phyloP scores from a whole-genome alignment of 2,888 invertebrate genomes.

The Habroteleia sp. region DNA sequence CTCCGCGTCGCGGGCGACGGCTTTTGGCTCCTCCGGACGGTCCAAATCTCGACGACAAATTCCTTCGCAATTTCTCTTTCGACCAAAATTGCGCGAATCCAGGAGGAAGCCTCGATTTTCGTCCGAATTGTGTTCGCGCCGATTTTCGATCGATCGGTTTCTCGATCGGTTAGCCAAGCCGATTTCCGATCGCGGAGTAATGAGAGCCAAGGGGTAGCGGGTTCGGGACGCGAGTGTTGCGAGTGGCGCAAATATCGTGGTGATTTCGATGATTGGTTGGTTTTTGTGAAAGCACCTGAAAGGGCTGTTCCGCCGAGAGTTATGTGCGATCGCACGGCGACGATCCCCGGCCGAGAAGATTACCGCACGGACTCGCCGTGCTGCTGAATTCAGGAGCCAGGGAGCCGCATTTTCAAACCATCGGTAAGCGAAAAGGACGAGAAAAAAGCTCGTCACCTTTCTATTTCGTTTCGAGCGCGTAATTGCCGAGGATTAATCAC shows the following conservation, averaged over 20 bases:
- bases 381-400: constrained; percentile 17
- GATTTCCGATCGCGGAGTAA: constrained; percentile 21
- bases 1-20: constrained; percentile 55
- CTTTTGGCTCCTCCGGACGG: constrained; percentile 25
- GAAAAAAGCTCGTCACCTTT: background rate
- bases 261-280: constrained; percentile 31
- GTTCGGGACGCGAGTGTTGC: constrained; percentile 37
- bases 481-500: constrained; percentile 12
- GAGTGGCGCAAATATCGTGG: constrained; percentile 42
- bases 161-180: too few species aligned
- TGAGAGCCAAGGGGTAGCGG: constrained; percentile 10
- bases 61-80: background rate
- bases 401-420: constrained; percentile 25
- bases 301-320: constrained; percentile 32
- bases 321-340: constrained; percentile 47
- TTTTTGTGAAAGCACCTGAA: constrained; percentile 37
- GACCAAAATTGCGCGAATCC: too few species aligned
- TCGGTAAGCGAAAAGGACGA: constrained; percentile 12
- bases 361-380: constrained; percentile 20
- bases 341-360: constrained; percentile 35
- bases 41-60: constrained; percentile 3
- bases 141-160: too few species aligned
- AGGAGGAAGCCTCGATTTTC: too few species aligned
- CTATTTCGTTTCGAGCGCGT: background rate
- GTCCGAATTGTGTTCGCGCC: too few species aligned